Percentiles rank a stretch among this genome's conserved stretches.
Conservation (phyloP, 2,888 invertebrate genomes). For the Plebejus anna region DNA sequence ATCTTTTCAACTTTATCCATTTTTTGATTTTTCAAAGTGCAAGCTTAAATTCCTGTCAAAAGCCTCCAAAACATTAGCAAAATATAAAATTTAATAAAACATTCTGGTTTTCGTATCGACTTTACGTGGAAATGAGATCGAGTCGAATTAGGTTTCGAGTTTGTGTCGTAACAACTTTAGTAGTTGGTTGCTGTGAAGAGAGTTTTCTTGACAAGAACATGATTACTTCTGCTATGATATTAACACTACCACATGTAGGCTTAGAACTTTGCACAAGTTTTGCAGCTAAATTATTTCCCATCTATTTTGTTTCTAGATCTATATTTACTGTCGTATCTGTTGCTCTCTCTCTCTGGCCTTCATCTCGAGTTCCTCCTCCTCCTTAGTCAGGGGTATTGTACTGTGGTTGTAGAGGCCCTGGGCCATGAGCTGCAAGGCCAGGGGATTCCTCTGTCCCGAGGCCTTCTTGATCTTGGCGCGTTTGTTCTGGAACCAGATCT, state of each 20-base stretch:
- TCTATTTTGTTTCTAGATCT: slow-evolving; percentile 15
- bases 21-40: too few species aligned
- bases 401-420: slow-evolving; percentile 95
- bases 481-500: slow-evolving; percentile 99
- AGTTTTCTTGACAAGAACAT: neutral
- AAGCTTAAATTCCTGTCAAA: neutral
- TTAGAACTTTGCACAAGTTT: neutral
- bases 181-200: neutral
- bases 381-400: slow-evolving; percentile 49
- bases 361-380: slow-evolving; percentile 52
- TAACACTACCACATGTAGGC: neutral
- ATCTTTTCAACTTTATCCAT: too few species aligned
- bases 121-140: slow-evolving; percentile 25
- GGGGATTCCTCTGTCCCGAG: slow-evolving; percentile 89
- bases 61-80: neutral
- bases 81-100: neutral
- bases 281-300: slow-evolving; percentile 9
- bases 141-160: slow-evolving; percentile 15
- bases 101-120: slow-evolving; percentile 18
- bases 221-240: slow-evolving; percentile 3
- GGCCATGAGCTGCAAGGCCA: slow-evolving; percentile 95
- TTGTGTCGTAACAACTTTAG: neutral
- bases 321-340: slow-evolving; percentile 56
- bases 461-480: slow-evolving; percentile 97
- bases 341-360: slow-evolving; percentile 65